Base-by-base conservation (phyloP, 2,113 vertebrate species). In the Falcunculus frontatus region DNA sequence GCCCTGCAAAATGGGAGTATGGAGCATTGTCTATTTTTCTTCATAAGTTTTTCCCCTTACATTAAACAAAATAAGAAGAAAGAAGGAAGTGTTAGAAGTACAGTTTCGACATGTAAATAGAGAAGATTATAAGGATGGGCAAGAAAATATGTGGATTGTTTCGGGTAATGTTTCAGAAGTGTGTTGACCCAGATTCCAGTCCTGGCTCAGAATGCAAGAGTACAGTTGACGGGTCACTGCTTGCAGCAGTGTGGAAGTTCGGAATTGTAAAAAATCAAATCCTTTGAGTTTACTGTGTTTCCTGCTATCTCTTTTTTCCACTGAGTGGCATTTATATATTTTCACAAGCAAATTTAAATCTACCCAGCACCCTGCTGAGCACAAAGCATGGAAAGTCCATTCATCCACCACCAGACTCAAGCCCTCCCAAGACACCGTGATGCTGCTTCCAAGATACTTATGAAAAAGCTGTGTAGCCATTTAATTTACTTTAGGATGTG, bases 401-500 rank as follows among this genome's bases (percentile, higher is more conserved):
- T 67, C 22, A 75, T 37, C 44, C 3, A 6, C 42, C 69, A 89
- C 12, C 37, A 91, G 60, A 75, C 11, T 44, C 63, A 47, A 87
- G 44, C 19, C 41, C 41, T 79, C 47, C 30, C 14, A 19, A 80
- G 67, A 53, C 44, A 84, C 35, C 41, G 56, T 29, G 69, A 22
- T 4, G 1, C 53, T 85, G 65, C 53, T 93, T 96, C 49, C 85
- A 94, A 83, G 72, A 74, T 60, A 59, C 41, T 80, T 62, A 76
- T 30, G 29, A 93, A 85, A 82, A 92, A 73, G 9, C n/a, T 82
- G 21, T 69, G 57, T 41, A 82, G 80, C 62, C 3, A 83, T 85
- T 84, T 69, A 75, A 93, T 89, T 94, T 89, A 62, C 95, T 95
- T 93, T 91, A 96, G 78, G 44, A 91, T 74, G 62, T 92, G 57